Evolutionary conservation across 2,888 invertebrate species (phyloP).

Genomic region (Onchidella celtica): DNA sequence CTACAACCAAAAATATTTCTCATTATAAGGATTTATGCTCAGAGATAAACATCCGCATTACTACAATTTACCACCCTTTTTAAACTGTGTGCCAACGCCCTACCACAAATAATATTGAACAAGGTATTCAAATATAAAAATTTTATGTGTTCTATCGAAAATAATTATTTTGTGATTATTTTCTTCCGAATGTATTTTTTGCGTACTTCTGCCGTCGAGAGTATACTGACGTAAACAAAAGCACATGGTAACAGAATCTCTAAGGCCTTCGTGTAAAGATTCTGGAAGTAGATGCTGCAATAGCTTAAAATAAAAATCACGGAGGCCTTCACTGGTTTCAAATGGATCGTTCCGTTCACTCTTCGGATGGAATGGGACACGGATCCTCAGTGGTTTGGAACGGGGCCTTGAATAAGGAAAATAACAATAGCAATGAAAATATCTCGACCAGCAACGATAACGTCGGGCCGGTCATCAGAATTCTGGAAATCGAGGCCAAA

Average conservation of each 20-base stretch:
- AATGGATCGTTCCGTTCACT: constrained; percentile 57
- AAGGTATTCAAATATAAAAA: no score
- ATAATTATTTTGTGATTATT: no score
- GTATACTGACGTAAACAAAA: constrained; percentile 50
- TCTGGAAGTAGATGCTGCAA: constrained; percentile 41
- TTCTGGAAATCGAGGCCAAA: constrained; percentile 69
- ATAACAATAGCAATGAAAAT: constrained; percentile 55
- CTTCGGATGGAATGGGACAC: constrained; percentile 56
- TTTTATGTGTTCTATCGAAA: no score
- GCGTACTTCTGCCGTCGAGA: constrained; percentile 30
- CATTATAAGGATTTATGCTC: no score
- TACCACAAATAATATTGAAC: no score
- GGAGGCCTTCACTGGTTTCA: constrained; percentile 52
- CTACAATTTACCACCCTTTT: no score
- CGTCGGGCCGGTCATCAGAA: constrained; percentile 60
- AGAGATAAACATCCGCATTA: no score
- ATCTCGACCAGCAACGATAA: constrained; percentile 52
- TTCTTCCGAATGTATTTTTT: neutral
- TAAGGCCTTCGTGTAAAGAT: constrained; percentile 50
- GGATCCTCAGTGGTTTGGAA: constrained; percentile 53
- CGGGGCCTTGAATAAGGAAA: constrained; percentile 53
- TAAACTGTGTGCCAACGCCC: no score
- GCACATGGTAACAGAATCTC: constrained; percentile 46
- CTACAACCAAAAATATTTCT: no score
- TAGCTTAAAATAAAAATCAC: constrained; percentile 47